These are phyloP conservation scores for Synanthedon formicaeformis DNA, from an alignment of 2,888 invertebrate genomes.

Conservation along the genomic window DNA sequence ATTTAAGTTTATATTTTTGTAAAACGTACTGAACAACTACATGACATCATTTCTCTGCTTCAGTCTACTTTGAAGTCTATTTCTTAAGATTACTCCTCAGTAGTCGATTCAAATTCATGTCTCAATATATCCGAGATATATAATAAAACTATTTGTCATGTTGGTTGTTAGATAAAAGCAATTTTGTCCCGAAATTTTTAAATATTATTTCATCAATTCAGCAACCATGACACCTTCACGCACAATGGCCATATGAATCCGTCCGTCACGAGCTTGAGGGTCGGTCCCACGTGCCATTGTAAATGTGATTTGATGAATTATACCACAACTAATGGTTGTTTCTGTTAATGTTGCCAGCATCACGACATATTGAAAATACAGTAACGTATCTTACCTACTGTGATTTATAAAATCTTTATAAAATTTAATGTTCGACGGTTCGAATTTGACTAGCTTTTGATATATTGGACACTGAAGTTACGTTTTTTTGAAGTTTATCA, in stretches of 20 bases:
- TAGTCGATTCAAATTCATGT: too few species aligned
- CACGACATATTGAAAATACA: background rate
- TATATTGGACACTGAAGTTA: too few species aligned
- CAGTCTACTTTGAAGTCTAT: too few species aligned
- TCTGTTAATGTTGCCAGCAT: background rate
- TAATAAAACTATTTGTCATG: constrained; percentile 4
- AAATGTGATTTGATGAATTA: constrained; percentile 5
- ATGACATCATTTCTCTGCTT: too few species aligned
- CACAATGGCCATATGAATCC: background rate
- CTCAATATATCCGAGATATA: too few species aligned
- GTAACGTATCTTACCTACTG: background rate
- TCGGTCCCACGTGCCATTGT: background rate
- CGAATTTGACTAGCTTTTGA: too few species aligned
- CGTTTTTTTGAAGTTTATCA: too few species aligned
- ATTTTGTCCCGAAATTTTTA: background rate
- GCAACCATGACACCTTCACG: background rate
- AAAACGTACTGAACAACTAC: too few species aligned
- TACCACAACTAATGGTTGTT: background rate
- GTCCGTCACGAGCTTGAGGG: background rate
- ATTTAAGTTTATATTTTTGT: too few species aligned
- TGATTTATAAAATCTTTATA: too few species aligned
- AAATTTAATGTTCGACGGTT: too few species aligned
- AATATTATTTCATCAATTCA: background rate
- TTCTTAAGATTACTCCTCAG: too few species aligned
- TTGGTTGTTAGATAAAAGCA: constrained; percentile 1